Base-by-base conservation (phyloP, 2,113 vertebrate genomes). In the Pelobates fuscus region DNA sequence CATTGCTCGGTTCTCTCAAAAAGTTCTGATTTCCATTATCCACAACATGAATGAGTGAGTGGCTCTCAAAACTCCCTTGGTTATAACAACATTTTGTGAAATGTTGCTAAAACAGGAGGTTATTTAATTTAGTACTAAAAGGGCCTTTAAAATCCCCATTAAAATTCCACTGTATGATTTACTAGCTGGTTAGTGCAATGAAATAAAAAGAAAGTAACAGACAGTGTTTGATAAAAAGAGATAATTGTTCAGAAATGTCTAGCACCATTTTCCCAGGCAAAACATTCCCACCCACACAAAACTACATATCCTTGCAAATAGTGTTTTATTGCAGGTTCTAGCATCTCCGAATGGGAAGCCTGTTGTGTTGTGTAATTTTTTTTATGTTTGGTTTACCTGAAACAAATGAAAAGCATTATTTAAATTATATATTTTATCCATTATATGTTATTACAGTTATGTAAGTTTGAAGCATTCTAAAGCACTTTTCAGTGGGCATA, bases 181-280 rank as follows among this genome's bases (percentile, higher is more conserved):
- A 72, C 58, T 52, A 62, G 70, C 70, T 61, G 59, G 70, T 52
- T 63, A 52, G 70, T 26, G 24, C 59, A 52, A 43, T 43, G 63
- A 24, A 52, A 58, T 41, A 63, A 24, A 72, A 58, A 63, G 60
- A 44, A 61, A 49, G 70, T 29, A 63, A 37, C 57, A 61, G n/a
- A 24, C 59, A 61, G 70, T 62, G 63, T 72, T 37, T 71, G 57
- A 72, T 72, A 62, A 72, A 72, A 72, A 32, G 15, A 70, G 59
- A 72, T 72, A 72, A 72, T 63, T 72, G 43, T 72, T 72, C 41
- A 20, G 44, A 72, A 72, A 30, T 63, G 70, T 72, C 43, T 52
- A 62, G 37, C 25, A 62, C n/a, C 44, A 58, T 32, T 15, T 52
- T 63, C 59, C 61, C 59, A 52, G 60, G 59, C 59, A 63, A 72